Percentiles rank a stretch among this genome's conserved stretches.
These are phyloP conservation scores for Bufo gargarizans DNA, from an alignment of 2,113 vertebrate species.

Conservation along the genomic window DNA sequence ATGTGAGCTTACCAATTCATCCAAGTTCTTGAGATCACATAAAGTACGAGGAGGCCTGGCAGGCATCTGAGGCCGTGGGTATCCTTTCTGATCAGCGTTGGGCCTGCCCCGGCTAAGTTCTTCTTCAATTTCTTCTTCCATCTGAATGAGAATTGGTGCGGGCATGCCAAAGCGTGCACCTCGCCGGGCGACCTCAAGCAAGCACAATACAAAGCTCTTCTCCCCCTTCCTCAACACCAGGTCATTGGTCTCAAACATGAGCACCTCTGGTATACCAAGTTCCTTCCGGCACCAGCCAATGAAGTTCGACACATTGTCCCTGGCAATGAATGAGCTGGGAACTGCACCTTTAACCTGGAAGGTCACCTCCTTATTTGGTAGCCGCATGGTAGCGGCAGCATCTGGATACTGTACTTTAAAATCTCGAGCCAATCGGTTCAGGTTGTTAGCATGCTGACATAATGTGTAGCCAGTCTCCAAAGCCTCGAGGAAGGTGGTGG, in stretches of 20 bases:
- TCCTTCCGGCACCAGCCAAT: conserved; percentile 93
- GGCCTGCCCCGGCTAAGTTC: conserved; percentile 71
- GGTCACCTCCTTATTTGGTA: conserved; percentile 81
- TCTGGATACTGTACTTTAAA: conserved; percentile 76
- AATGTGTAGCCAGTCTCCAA: conserved; percentile 75
- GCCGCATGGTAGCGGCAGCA: conserved; percentile 67
- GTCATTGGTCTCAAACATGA: conserved; percentile 99
- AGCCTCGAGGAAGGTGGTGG: conserved; percentile 71
- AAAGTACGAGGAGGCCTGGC: conserved; percentile 72
- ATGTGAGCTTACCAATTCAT: conserved; percentile 87
- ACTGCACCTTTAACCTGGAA: conserved; percentile 85
- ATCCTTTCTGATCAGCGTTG: not conserved
- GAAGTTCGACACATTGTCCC: conserved; percentile 96
- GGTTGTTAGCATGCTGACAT: conserved; percentile 79
- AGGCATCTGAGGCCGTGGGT: conserved; percentile 41
- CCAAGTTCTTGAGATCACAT: conserved; percentile 90
- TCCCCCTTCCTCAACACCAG: conserved; percentile 92
- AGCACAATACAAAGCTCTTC: conserved; percentile 93
- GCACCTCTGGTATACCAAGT: conserved; percentile 91
- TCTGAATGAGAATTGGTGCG: conserved; percentile 94
- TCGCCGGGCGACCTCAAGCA: conserved; percentile 91
- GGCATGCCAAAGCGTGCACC: conserved; percentile 93
- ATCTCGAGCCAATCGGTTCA: conserved; percentile 69
- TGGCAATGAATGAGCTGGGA: conserved; percentile 87
- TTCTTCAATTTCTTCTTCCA: conserved; percentile 96